Evolutionary conservation across 1,140 invertebrate species (phyloP), one percentile per base, ranked within the genome.

Genomic region (Drosophila kikkawai): DNA sequence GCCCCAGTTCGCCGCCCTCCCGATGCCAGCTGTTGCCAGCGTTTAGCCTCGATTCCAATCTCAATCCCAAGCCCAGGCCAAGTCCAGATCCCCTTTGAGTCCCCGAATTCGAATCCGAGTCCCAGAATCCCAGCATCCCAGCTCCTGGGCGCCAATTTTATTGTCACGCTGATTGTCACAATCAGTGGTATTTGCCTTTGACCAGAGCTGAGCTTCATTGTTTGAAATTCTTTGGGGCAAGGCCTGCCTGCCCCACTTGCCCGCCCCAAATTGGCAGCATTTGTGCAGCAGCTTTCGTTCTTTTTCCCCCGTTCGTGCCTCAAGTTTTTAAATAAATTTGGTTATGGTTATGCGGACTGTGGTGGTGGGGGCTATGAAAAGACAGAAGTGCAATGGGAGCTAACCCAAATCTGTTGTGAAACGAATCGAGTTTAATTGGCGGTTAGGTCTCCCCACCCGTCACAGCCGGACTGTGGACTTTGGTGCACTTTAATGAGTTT

Each of bases 131-230:
- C 17, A 13, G 34, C 34, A 36, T 73, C 56, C 41, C 32, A 22
- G 42, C 65, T 55, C 67, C 73, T 74, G 76, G 45, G 65, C 80
- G 73, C 80, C 84, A 87, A 84, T 87, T 87, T 87, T 78, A 80
- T 80, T 78, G 80, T 75, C 84, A 84, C 80, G 80, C 84, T 88
- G 84, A 87, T 87, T 87, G 84, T 88, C 84, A 84, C 84, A 87
- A 87, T 87, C 84, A 87, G 84, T 78, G 84, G 84, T 87, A 88
- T 87, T 87, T 87, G 80, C 77, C 73, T 87, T 87, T 87, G 77
- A 87, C 84, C 84, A 88, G 69, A 80, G 47, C 48, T 61, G 56
- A 84, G 80, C 77, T 78, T 71, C 73, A 78, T 83, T 83, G 73
- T 80, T 88, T 88, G 48, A 74, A 75, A 68, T 68, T 74, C 55